Evolutionary conservation across 2,888 invertebrate species (phyloP).

Genomic region (Augochlorella aurata): DNA sequence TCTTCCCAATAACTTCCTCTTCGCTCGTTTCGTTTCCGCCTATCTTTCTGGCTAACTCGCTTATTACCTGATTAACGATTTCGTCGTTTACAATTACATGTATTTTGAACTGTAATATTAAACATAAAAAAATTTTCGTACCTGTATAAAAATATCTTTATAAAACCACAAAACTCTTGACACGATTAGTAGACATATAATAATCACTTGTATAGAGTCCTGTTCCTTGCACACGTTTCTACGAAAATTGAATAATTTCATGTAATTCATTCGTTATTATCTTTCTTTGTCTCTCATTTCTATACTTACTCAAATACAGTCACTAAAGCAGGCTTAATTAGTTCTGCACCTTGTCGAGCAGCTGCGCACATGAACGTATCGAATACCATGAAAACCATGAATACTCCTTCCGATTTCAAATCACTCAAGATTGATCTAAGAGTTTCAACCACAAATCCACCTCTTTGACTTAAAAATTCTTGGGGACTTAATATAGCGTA

Average conservation of each 20-base stretch:
- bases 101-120: background rate
- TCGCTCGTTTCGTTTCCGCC: conserved; percentile 83
- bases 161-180: conserved; percentile 90
- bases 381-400: conserved; percentile 88
- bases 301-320: conserved; percentile 84
- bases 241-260: conserved; percentile 66
- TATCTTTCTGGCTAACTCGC: conserved; percentile 71
- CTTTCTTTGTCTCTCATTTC: background rate
- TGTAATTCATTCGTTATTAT: background rate
- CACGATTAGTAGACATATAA: conserved; percentile 90
- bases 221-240: conserved; percentile 88
- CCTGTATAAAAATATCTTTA: conserved; percentile 78
- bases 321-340: conserved; percentile 86
- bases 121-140: conserved; percentile 53
- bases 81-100: background rate
- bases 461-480: conserved; percentile 89
- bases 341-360: conserved; percentile 88
- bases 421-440: conserved; percentile 90
- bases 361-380: conserved; percentile 90
- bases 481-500: conserved; percentile 91
- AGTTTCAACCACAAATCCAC: conserved; percentile 87
- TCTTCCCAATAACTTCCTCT: conserved; percentile 86
- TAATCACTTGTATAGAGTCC: conserved; percentile 89
- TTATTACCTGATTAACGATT: conserved; percentile 65
- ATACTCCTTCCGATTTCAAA: conserved; percentile 88